Percentiles rank a stretch among this genome's conserved stretches.
Evolutionary conservation across 2,113 vertebrate genomes (phyloP).

Genomic region (Gadus chalcogrammus): DNA sequence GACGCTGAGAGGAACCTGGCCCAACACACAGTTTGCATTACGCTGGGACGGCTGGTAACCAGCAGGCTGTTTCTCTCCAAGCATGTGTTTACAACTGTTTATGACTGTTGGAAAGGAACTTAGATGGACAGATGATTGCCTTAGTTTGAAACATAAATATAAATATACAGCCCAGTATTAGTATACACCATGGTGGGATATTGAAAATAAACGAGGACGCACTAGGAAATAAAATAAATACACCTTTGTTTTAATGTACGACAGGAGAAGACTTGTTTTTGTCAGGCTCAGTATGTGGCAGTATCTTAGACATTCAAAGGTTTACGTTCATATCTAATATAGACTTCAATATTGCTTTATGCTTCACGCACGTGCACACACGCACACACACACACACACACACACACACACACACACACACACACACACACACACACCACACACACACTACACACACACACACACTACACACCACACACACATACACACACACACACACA

Average conservation of each 20-base stretch:
- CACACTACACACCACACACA: too few species aligned
- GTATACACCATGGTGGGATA: too few species aligned
- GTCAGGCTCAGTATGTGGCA: too few species aligned
- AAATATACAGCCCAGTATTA: neutral
- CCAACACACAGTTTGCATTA: conserved; percentile 28
- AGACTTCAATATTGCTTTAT: too few species aligned
- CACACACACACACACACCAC: neutral
- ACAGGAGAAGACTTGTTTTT: too few species aligned
- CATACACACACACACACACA: too few species aligned
- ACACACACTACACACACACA: conserved; percentile 10
- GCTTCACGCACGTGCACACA: neutral
- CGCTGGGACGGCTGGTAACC: conserved; percentile 12
- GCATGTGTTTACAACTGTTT: conserved; percentile 8
- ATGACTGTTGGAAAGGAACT: conserved; percentile 8
- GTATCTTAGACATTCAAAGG: too few species aligned
- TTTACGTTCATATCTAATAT: neutral
- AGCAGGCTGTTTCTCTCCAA: conserved; percentile 4
- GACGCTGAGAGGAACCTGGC: conserved; percentile 24
- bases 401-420: too few species aligned
- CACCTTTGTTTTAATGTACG: too few species aligned
- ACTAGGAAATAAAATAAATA: too few species aligned
- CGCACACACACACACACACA: neutral
- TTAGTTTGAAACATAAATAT: neutral
- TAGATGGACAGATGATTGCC: neutral
- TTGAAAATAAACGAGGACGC: too few species aligned